phyloP scores from a whole-genome alignment of 2,113 vertebrate genomes.

The Poicephalus gulielmi region DNA sequence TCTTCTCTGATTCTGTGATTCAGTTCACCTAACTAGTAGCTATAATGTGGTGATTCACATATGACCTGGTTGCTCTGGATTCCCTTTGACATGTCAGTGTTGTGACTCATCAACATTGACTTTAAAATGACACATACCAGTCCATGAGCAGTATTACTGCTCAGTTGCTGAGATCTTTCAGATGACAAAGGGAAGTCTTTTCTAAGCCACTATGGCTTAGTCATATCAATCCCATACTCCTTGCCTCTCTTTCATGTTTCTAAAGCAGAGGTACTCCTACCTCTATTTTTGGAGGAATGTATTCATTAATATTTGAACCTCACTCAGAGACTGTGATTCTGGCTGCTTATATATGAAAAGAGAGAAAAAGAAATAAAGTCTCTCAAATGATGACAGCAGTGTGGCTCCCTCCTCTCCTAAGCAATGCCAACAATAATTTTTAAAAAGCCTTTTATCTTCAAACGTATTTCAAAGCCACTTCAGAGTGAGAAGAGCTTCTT shows the following conservation, averaged over 20 bases:
- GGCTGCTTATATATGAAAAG: neutral
- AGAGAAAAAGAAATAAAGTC: conserved; percentile 5
- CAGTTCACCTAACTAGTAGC: neutral
- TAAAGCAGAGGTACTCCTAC: neutral
- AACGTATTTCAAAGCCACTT: neutral
- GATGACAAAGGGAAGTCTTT: neutral
- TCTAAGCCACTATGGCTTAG: neutral
- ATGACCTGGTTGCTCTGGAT: neutral
- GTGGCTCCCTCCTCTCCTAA: conserved; percentile 1
- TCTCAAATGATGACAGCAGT: conserved; percentile 7
- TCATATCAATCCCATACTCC: neutral
- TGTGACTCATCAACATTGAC: neutral
- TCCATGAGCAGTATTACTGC: neutral
- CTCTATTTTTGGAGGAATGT: neutral
- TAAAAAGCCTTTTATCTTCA: conserved; percentile 45
- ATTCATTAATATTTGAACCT: neutral
- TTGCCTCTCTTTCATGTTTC: neutral
- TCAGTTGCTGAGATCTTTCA: neutral
- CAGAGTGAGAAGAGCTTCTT: neutral
- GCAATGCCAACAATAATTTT: conserved; percentile 37
- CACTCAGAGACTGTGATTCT: neutral
- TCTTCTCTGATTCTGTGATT: neutral
- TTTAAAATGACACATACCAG: neutral
- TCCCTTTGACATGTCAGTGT: neutral
- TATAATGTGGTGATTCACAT: neutral